Evolutionary conservation across 2,888 invertebrate species (phyloP).

Genomic region (Amblyjoppa proteus): DNA sequence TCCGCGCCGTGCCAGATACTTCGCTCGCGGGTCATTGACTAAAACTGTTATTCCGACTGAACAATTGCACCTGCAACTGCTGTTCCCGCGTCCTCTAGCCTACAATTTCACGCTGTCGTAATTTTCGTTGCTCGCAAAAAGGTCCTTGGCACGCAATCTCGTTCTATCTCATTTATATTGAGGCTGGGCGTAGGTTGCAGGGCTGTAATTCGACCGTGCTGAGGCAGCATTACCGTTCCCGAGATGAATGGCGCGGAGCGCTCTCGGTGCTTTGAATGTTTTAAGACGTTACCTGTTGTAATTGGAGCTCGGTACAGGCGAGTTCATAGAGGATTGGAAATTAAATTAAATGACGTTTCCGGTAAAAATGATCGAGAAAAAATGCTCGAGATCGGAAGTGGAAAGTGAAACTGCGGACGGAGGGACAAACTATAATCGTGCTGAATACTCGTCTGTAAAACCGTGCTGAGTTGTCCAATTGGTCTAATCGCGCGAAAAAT

Average conservation of each 20-base stretch:
- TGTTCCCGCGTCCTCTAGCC: conserved; percentile 15
- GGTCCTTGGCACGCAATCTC: conserved; percentile 19
- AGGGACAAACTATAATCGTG: not conserved
- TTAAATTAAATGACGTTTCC: conserved; percentile 6
- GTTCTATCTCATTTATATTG: conserved; percentile 31
- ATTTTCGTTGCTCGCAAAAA: conserved; percentile 64
- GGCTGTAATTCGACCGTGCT: conserved; percentile 54
- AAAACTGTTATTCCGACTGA: conserved; percentile 8
- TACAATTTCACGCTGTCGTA: conserved; percentile 69
- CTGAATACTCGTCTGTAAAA: not conserved
- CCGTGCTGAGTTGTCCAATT: not conserved
- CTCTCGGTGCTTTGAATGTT: conserved; percentile 47
- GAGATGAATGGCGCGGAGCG: conserved; percentile 36
- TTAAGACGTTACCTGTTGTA: conserved; percentile 6
- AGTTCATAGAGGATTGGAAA: conserved; percentile 1
- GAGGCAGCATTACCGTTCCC: conserved; percentile 24
- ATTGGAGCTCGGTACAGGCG: conserved; percentile 7
- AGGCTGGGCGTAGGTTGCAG: not conserved
- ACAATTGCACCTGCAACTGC: conserved; percentile 51
- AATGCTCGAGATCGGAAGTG: not conserved
- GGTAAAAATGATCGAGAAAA: conserved; percentile 3
- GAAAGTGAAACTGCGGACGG: not conserved
- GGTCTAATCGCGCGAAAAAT: not conserved
- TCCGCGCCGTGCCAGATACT: conserved; percentile 8
- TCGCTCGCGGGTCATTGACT: conserved; percentile 17